Conservation (phyloP, 2,797 vertebrate genomes). For the Danio jaintianensis region DNA sequence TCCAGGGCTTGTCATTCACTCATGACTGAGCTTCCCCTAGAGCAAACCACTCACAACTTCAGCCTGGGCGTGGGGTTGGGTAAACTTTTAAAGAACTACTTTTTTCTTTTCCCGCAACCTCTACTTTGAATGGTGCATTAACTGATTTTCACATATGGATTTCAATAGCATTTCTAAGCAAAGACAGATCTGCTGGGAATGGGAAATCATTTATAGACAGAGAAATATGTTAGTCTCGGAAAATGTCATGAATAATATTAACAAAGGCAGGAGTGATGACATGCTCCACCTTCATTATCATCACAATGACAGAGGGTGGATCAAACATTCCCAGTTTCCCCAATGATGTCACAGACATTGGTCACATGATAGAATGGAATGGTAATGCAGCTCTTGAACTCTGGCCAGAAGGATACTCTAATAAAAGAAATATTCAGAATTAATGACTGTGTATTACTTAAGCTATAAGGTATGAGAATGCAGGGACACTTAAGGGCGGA, state of each 20-base stretch:
- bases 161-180: slow-evolving; percentile 32
- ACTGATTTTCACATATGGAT: slow-evolving; percentile 39
- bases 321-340: not conserved
- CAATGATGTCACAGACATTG: slow-evolving; percentile 30
- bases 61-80: slow-evolving; percentile 50
- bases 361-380: slow-evolving; percentile 16
- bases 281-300: slow-evolving; percentile 6
- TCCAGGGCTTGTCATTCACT: slow-evolving; percentile 75
- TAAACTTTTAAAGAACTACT: slow-evolving; percentile 36
- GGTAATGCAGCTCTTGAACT: slow-evolving; percentile 1
- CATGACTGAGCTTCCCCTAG: slow-evolving; percentile 65
- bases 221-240: slow-evolving; percentile 30
- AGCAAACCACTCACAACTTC: slow-evolving; percentile 59
- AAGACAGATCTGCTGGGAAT: slow-evolving; percentile 23
- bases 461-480: not conserved
- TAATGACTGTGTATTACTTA: not conserved
- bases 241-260: slow-evolving; percentile 44
- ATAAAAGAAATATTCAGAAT: slow-evolving; percentile 2
- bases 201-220: slow-evolving; percentile 16
- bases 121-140: not conserved
- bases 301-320: slow-evolving; percentile 8
- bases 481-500: not conserved
- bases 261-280: slow-evolving; percentile 33
- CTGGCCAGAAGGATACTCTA: not conserved
- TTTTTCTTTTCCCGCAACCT: slow-evolving; percentile 7